Conservation (phyloP, 2,888 invertebrate genomes). For the Yponomeuta plumbellus region DNA sequence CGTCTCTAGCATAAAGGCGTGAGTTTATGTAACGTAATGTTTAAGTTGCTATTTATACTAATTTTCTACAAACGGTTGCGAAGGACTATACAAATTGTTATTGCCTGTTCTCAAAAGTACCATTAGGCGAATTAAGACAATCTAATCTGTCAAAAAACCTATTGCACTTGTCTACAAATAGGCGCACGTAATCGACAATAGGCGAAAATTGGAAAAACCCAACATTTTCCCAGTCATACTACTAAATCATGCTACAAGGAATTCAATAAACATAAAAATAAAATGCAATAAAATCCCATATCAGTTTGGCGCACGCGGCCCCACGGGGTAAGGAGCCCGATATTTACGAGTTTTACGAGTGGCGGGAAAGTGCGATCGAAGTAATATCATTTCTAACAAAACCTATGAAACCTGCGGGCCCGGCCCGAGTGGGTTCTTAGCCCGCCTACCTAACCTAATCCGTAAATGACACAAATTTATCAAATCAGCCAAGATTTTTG, state of each 20-base stretch:
- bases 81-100: too few relatives aligned
- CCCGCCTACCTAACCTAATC: background rate
- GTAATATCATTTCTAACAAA: background rate
- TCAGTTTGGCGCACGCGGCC: constrained; percentile 7
- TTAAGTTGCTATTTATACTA: too few relatives aligned
- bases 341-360: constrained; percentile 8
- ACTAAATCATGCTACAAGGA: constrained; percentile 22
- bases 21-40: too few relatives aligned
- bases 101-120: too few relatives aligned
- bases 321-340: background rate
- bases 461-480: background rate
- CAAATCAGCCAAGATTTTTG: too few relatives aligned
- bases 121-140: too few relatives aligned
- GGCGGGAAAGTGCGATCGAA: background rate
- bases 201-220: background rate
- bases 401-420: background rate
- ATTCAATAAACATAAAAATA: constrained; percentile 21
- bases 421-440: background rate
- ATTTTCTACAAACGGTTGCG: too few relatives aligned
- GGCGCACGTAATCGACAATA: background rate
- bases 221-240: background rate
- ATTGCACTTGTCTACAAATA: too few relatives aligned
- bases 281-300: constrained; percentile 13
- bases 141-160: background rate
- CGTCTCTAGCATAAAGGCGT: too few relatives aligned